Conservation (phyloP, 2,113 vertebrate genomes). For the Petroica traversi region DNA sequence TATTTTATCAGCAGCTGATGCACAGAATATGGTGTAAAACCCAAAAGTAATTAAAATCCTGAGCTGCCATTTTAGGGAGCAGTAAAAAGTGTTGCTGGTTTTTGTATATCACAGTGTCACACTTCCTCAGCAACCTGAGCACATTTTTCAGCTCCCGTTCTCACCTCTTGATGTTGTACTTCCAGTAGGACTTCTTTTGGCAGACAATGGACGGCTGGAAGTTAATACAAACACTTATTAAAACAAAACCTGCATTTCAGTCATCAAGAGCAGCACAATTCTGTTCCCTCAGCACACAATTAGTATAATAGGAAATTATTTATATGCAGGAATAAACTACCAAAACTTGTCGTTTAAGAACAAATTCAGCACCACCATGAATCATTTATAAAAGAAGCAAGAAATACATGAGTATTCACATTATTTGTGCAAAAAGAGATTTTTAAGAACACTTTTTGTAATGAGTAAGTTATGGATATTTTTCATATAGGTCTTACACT, state of each 20-base stretch:
- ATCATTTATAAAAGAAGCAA: background rate
- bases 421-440: background rate
- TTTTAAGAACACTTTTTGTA: background rate
- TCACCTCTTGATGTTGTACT: constrained; percentile 91
- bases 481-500: background rate
- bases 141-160: background rate
- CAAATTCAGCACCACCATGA: background rate
- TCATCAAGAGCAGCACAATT: background rate
- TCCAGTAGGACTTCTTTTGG: constrained; percentile 91
- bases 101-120: background rate
- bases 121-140: background rate
- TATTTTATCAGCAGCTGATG: background rate
- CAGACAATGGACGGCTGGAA: constrained; percentile 87
- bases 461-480: background rate
- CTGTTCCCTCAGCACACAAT: background rate
- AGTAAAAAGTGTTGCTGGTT: background rate
- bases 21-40: background rate
- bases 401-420: background rate
- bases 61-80: background rate
- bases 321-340: background rate
- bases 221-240: background rate
- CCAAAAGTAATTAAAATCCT: background rate
- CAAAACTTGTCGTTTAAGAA: background rate
- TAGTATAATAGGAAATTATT: background rate
- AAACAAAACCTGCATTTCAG: background rate